phyloP scores from a whole-genome alignment of 2,888 invertebrate species.

The Eupeodes luniger region DNA sequence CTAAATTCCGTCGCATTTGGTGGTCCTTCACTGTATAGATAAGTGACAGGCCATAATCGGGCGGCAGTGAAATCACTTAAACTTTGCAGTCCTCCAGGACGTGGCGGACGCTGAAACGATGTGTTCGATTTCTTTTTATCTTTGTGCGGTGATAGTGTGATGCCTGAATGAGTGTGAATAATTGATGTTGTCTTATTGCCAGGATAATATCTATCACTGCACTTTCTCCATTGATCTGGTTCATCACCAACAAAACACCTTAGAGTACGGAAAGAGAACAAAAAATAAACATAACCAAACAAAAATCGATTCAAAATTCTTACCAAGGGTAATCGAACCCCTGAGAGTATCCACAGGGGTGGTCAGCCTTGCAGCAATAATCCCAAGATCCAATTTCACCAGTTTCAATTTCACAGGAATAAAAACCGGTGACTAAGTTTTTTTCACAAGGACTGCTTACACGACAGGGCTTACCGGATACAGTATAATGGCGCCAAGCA shows the following conservation, averaged over 20 bases:
- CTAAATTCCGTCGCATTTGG: constrained; percentile 88
- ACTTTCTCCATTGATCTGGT: constrained; percentile 93
- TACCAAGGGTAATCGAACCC: constrained; percentile 93
- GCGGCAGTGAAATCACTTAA: constrained; percentile 84
- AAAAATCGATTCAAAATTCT: constrained; percentile 55
- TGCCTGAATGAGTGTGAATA: constrained; percentile 83
- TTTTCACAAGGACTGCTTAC: constrained; percentile 89
- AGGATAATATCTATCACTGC: constrained; percentile 92
- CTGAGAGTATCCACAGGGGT: constrained; percentile 93
- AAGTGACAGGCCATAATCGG: constrained; percentile 91
- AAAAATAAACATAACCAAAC: neutral
- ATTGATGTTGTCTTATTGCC: constrained; percentile 78
- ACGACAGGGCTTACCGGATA: constrained; percentile 92
- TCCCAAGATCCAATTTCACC: constrained; percentile 91
- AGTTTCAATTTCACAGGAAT: constrained; percentile 93
- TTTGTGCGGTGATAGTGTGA: constrained; percentile 82
- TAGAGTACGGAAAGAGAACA: neutral
- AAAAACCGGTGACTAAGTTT: constrained; percentile 91
- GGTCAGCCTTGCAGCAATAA: constrained; percentile 93
- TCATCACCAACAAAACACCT: constrained; percentile 94
- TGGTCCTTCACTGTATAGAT: constrained; percentile 91
- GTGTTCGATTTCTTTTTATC: constrained; percentile 78
- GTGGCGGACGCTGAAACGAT: constrained; percentile 82
- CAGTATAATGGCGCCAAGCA: constrained; percentile 91
- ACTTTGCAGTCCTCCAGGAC: constrained; percentile 82